Percentiles rank a stretch among this genome's conserved stretches.
Evolutionary conservation across 2,113 vertebrate genomes (phyloP).

Genomic region (Heterotilapia buettikoferi): DNA sequence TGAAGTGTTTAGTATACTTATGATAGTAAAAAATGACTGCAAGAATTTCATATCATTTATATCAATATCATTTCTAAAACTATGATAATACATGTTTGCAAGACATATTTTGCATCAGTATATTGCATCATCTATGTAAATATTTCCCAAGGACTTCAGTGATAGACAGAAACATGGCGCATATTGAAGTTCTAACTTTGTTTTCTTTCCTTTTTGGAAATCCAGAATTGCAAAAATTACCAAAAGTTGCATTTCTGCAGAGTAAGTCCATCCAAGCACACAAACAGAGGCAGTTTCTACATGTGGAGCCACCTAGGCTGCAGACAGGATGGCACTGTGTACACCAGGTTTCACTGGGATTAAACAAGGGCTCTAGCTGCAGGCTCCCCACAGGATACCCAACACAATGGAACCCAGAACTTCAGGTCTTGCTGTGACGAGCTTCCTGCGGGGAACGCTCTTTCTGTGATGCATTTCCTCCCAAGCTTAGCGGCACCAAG

Average conservation of each 20-base stretch:
- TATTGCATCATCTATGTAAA: not conserved
- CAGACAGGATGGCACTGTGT: constrained; percentile 65
- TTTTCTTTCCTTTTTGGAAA: not conserved
- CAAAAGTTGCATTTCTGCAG: not conserved
- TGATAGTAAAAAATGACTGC: not conserved
- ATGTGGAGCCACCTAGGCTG: constrained; percentile 6
- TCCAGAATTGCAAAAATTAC: not conserved
- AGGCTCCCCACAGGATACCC: constrained; percentile 65
- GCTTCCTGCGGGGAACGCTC: constrained; percentile 46
- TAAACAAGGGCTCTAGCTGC: constrained; percentile 42
- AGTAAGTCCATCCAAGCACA: not conserved
- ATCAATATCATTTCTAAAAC: not conserved
- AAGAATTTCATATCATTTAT: not conserved
- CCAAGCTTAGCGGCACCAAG: constrained; percentile 29
- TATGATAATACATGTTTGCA: not conserved
- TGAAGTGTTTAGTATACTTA: not conserved
- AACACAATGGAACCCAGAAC: constrained; percentile 63
- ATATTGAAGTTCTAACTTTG: not conserved
- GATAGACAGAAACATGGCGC: not conserved
- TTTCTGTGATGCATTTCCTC: constrained; percentile 61
- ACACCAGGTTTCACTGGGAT: constrained; percentile 34
- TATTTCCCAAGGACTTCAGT: not conserved
- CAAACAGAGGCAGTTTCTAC: not conserved
- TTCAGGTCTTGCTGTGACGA: constrained; percentile 43
- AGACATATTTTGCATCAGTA: not conserved